Base-by-base conservation (phyloP, 2,888 invertebrate species). In the Tipula lateralis region DNA sequence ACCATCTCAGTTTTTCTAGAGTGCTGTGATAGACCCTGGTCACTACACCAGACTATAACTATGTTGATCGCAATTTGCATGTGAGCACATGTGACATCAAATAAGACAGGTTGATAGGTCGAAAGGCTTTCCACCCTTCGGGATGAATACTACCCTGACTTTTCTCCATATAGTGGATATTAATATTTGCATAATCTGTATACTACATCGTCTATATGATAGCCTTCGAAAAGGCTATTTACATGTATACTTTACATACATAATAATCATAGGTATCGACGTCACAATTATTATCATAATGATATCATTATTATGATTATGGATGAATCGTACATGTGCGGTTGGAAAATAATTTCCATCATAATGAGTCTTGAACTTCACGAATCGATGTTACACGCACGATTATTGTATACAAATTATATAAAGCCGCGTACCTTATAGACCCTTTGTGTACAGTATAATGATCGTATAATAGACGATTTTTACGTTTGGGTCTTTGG, bases 241-340 rank as follows among this genome's bases (percentile, higher is more conserved):
- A 9, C n/a, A 7, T 24, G 4, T 24, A 66, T 66, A 66, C 9
- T 4, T n/a, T 66, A 24, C 24, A 24, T 66, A 24, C 50, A 16
- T 66, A 24, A 24, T 24, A 24, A 66, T 66, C 66, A 66, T 66
- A 66, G 24, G 24, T 24, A 66, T 66, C 39, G n/a, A n/a, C 66
- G 66, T 66, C 19, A 19, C 66, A 66, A 66, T 66, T 66, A 66
- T 66, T 24, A 66, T 66, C 24, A 24, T 66, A 66, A 66, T 66
- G 66, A 66, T 66, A 66, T 66, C 66, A 66, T 66, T 66, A 66
- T 66, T n/a, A n/a, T n/a, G n/a, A n/a, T 66, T 66, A 66, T 66
- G 50, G 50, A 19, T 50, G 19, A 19, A 66, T 24, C 13, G 66
- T 13, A 24, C 0, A 24, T 24, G 24, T 13, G 24, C 24, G 24